Percentiles rank a stretch among this genome's conserved stretches.
Conservation (phyloP, 2,888 invertebrate species). For the Leucozona laternaria region DNA sequence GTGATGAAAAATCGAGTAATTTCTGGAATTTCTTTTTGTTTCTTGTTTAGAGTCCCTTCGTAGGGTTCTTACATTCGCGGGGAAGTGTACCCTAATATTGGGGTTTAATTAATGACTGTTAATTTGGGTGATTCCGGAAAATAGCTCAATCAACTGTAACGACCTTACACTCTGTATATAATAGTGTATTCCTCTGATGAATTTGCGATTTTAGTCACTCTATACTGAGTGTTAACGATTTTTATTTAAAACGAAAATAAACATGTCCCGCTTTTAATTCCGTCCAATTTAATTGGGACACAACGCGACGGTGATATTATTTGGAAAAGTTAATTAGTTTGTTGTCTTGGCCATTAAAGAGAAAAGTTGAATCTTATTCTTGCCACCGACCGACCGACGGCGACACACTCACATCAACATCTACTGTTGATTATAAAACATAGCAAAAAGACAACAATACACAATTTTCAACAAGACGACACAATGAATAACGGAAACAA, state of each 20-base stretch:
- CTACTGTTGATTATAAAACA: slow-evolving; percentile 60
- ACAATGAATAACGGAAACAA: slow-evolving; percentile 67
- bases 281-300: neutral
- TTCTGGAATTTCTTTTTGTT: slow-evolving; percentile 55
- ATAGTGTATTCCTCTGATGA: slow-evolving; percentile 39
- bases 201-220: slow-evolving; percentile 47
- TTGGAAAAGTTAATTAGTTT: slow-evolving; percentile 59
- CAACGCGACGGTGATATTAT: neutral
- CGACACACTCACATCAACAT: neutral
- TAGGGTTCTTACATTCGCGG: neutral
- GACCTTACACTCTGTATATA: slow-evolving; percentile 5
- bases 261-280: neutral
- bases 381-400: neutral
- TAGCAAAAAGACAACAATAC: slow-evolving; percentile 49
- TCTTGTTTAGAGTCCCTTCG: slow-evolving; percentile 35
- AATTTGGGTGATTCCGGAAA: slow-evolving; percentile 70
- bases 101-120: slow-evolving; percentile 72
- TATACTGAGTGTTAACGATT: slow-evolving; percentile 57
- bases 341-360: slow-evolving; percentile 9
- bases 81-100: slow-evolving; percentile 49
- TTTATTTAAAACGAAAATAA: slow-evolving; percentile 41
- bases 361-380: slow-evolving; percentile 20
- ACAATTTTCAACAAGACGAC: slow-evolving; percentile 28
- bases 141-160: slow-evolving; percentile 69
- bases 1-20: slow-evolving; percentile 74